phyloP scores from a whole-genome alignment of 1,140 invertebrate species.

The Pinna nobilis region DNA sequence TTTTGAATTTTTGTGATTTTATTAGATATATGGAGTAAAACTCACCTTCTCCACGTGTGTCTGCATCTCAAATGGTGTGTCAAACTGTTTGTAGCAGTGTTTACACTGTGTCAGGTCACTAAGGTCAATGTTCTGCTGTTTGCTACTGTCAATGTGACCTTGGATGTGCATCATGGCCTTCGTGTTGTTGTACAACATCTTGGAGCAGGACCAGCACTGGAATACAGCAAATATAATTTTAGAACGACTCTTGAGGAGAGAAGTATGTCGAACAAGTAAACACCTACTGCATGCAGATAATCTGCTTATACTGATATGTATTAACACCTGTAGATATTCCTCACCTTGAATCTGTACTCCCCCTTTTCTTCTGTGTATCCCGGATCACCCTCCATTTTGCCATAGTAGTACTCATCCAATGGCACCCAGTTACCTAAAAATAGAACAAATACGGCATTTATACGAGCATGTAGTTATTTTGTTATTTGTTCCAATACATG shows the following conservation, averaged over 20 bases:
- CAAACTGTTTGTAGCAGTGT: constrained; percentile 75
- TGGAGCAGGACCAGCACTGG: constrained; percentile 74
- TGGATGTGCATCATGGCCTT: constrained; percentile 74
- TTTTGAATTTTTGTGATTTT: too few relatives aligned
- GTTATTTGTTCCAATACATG: too few relatives aligned
- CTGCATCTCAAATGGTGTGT: constrained; percentile 75
- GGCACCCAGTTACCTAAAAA: constrained; percentile 66
- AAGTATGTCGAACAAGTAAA: not conserved
- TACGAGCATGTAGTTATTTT: too few relatives aligned
- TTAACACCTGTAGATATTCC: not conserved
- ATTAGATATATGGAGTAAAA: not conserved
- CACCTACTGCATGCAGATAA: not conserved
- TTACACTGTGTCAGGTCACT: constrained; percentile 74
- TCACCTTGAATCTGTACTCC: constrained; percentile 73
- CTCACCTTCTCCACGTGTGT: constrained; percentile 74
- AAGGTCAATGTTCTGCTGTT: constrained; percentile 73
- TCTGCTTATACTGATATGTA: not conserved
- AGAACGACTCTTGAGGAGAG: not conserved
- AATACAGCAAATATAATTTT: constrained; percentile 18
- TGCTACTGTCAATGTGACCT: constrained; percentile 72
- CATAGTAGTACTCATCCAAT: constrained; percentile 74
- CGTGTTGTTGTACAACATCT: constrained; percentile 74
- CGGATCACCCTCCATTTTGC: constrained; percentile 70
- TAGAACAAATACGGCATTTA: not conserved
- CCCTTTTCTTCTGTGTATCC: constrained; percentile 66